These are phyloP conservation scores for Agrypnia vestita DNA, from an alignment of 1,140 invertebrate genomes.

Conservation along the genomic window DNA sequence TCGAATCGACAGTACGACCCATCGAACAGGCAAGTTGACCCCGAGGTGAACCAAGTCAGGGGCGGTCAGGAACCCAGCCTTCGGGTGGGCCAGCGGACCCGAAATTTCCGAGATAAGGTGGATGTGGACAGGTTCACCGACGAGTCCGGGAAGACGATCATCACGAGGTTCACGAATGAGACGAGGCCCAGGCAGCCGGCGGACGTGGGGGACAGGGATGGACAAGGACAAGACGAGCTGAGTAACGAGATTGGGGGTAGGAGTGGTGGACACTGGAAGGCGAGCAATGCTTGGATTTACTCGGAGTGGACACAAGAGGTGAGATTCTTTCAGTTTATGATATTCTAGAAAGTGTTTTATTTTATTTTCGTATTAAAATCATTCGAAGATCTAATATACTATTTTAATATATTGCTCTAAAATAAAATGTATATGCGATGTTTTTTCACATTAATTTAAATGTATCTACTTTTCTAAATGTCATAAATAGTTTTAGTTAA, in stretches of 20 bases:
- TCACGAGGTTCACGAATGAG: conserved; percentile 47
- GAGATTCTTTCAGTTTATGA: too few species aligned
- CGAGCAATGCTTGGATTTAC: conserved; percentile 57
- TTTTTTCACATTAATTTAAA: too few species aligned
- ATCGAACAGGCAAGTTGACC: not conserved
- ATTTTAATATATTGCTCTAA: too few species aligned
- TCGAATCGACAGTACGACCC: too few species aligned
- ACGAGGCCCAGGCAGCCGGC: conserved; percentile 15
- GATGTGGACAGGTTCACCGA: conserved; percentile 54
- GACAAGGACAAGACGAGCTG: conserved; percentile 36
- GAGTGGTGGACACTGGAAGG: conserved; percentile 52
- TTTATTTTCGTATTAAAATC: not conserved
- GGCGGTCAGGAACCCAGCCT: conserved; percentile 6
- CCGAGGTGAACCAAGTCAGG: conserved; percentile 1
- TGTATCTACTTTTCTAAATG: too few species aligned
- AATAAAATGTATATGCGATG: too few species aligned
- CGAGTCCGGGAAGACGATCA: conserved; percentile 9
- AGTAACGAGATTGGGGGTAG: conserved; percentile 53
- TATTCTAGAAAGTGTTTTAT: too few species aligned
- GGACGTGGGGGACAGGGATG: not conserved
- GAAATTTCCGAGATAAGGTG: conserved; percentile 40
- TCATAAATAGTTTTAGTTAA: too few species aligned
- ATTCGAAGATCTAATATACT: not conserved
- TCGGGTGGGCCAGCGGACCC: conserved; percentile 7
- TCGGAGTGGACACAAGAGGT: conserved; percentile 60